phyloP scores from a whole-genome alignment of 2,113 vertebrate genomes.

The Engystomops pustulosus region DNA sequence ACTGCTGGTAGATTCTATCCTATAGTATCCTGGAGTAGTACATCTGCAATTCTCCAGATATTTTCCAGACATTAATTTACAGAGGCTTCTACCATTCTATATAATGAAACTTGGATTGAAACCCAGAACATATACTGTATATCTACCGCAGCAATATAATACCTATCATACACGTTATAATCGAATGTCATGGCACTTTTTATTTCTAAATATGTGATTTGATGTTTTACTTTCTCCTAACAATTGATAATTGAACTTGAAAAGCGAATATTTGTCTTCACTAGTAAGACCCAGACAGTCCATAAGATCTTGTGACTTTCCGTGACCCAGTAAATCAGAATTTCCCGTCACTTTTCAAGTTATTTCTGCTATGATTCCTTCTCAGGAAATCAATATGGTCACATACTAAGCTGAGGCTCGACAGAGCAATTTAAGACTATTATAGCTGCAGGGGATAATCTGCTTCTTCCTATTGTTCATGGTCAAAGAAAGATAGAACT shows the following conservation, averaged over 20 bases:
- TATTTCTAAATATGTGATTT: too few species aligned
- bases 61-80: too few species aligned
- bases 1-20: too few species aligned
- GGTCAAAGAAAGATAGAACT: not conserved
- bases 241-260: not conserved
- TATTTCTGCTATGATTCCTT: not conserved
- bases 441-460: constrained; percentile 23
- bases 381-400: constrained; percentile 4
- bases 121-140: too few species aligned
- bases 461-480: not conserved
- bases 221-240: too few species aligned
- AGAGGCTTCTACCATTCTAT: too few species aligned
- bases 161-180: too few species aligned
- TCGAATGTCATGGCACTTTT: too few species aligned
- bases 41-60: too few species aligned
- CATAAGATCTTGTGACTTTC: not conserved
- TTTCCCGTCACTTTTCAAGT: not conserved
- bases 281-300: not conserved
- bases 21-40: too few species aligned
- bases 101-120: too few species aligned
- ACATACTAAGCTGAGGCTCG: not conserved
- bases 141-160: too few species aligned
- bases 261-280: not conserved
- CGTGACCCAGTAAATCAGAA: not conserved
- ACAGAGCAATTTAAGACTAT: not conserved